These are phyloP conservation scores for Lissocephala sabroskyi DNA, from an alignment of 2,888 invertebrate genomes.

Conservation along the genomic window DNA sequence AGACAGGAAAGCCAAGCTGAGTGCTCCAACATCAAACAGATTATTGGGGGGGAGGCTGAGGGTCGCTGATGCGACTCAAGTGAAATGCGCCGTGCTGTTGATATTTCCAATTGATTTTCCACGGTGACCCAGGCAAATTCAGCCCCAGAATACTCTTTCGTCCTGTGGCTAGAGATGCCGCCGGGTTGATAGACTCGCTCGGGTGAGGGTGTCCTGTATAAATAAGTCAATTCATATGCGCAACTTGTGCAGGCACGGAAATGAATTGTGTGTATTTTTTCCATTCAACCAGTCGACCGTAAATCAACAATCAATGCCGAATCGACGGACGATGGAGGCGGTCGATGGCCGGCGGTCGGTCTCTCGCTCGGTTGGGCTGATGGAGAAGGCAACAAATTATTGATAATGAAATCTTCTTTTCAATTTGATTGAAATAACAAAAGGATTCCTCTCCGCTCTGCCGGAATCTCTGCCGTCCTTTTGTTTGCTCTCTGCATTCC, in stretches of 20 bases:
- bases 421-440: constrained; percentile 38
- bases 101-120: too few species aligned
- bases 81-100: background rate
- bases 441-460: background rate
- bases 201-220: too few species aligned
- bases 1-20: background rate
- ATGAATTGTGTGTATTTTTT: too few species aligned
- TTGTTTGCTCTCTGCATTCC: background rate
- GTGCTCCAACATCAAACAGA: constrained; percentile 40
- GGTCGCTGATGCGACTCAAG: background rate
- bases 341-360: too few species aligned
- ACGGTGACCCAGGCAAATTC: background rate
- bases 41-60: constrained; percentile 38
- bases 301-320: constrained; percentile 27
- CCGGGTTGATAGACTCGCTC: too few species aligned
- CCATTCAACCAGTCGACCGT: background rate
- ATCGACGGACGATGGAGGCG: too few species aligned
- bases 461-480: background rate
- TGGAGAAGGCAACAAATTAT: constrained; percentile 20
- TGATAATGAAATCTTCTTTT: constrained; percentile 47
- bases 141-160: too few species aligned
- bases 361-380: too few species aligned
- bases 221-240: too few species aligned
- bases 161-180: too few species aligned
- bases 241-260: too few species aligned